These are phyloP conservation scores for Premnoplex brunnescens DNA, from an alignment of 2,797 vertebrate genomes.

Conservation along the genomic window DNA sequence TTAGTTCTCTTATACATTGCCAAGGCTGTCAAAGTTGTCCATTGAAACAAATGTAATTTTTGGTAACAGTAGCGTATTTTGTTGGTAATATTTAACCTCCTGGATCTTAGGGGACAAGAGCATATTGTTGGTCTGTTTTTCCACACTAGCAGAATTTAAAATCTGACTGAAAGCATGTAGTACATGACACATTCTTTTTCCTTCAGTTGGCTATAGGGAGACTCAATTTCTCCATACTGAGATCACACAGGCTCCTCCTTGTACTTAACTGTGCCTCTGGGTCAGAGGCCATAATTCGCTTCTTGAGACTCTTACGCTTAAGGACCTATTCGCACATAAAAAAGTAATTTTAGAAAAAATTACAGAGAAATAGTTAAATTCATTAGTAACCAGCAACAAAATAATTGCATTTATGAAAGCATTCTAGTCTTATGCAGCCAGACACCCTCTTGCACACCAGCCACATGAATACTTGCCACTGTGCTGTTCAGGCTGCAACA, in stretches of 20 bases:
- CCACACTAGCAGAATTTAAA: neutral
- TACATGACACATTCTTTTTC: neutral
- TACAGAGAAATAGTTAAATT: neutral
- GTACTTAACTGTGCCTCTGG: neutral
- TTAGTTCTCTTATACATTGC: neutral
- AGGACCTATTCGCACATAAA: neutral
- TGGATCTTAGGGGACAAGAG: neutral
- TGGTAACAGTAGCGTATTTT: neutral
- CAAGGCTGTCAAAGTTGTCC: neutral
- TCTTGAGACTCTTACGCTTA: neutral
- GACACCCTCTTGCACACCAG: neutral
- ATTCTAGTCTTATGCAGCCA: neutral
- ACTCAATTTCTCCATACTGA: neutral
- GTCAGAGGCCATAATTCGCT: neutral
- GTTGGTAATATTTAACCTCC: neutral
- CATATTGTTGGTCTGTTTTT: neutral
- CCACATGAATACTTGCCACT: neutral
- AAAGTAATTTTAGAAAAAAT: neutral
- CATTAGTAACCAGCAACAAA: neutral
- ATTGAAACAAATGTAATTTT: neutral
- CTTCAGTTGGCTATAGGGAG: neutral
- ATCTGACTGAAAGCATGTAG: neutral
- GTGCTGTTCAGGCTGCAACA: neutral
- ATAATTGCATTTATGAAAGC: neutral
- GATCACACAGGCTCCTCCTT: neutral